Evolutionary conservation across 2,797 vertebrate genomes (phyloP), one percentile per base, ranked within the genome.

Genomic region (Pseudochromis fuscus): DNA sequence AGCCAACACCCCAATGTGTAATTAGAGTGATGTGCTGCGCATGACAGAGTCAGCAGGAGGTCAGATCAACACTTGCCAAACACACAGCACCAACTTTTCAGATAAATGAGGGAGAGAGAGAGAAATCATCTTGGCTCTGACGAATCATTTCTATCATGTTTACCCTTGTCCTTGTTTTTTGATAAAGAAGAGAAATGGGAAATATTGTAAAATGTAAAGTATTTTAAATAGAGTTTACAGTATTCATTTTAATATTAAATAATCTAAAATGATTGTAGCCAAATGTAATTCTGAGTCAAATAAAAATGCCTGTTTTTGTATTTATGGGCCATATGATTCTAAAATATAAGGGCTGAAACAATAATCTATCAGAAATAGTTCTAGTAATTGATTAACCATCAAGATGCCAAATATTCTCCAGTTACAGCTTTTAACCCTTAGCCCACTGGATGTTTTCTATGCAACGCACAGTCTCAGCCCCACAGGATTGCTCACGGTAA

Each of bases 1-100:
- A 84, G 77, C 66, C 81, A 65, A 72, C 53, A 77, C 42, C 37
- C 74, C 51, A 12, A 64, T 56, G 57, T 81, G 74, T 83, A 68
- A 88, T 87, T 84, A 60, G 49, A 85, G 69, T 76, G 70, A 86
- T 84, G 79, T 50, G 57, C 64, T 62, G 12, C 42, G 68, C 28
- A 2, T 49, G 59, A 59, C 44, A 38, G 25, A 62, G 52, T 65
- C 49, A 70, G 57, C 33, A 33, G 33, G 35, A 60, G 72, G 53
- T 87, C 64, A 73, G 23, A 77, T 75, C 28, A 18, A 2, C n/a
- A 60, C 33, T 28, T 24, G 9, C 23, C 27, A 67, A 81, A 56
- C n/a, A 1, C 8, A 7, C 10, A 10, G n/a, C n/a, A n/a, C n/a
- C n/a, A n/a, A n/a, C n/a, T n/a, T 75, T 56, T 67, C 23, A 55